These are phyloP conservation scores for Camptogramma bilineatum DNA, from an alignment of 2,888 invertebrate species.

Conservation along the genomic window DNA sequence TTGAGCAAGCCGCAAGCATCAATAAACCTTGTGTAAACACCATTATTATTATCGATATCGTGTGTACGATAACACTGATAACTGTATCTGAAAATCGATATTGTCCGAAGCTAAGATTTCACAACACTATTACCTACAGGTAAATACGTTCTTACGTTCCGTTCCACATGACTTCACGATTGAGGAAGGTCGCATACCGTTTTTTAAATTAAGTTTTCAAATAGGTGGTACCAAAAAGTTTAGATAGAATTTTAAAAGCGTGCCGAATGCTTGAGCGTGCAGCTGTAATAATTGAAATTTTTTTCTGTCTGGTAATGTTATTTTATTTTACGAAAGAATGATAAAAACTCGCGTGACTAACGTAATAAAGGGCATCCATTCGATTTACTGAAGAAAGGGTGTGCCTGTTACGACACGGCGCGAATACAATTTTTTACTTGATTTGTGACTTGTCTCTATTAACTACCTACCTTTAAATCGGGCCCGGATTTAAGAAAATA, in stretches of 20 bases:
- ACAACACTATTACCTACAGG: too few species aligned
- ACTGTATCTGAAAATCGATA: slow-evolving; percentile 38
- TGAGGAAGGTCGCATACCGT: background rate
- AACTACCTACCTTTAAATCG: too few species aligned
- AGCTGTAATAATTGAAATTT: slow-evolving; percentile 13
- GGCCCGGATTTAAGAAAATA: too few species aligned
- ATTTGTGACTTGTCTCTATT: slow-evolving; percentile 8
- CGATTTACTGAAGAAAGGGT: slow-evolving; percentile 32
- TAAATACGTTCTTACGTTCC: slow-evolving; percentile 28
- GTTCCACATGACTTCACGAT: slow-evolving; percentile 1
- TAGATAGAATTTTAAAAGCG: background rate
- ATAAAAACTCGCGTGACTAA: slow-evolving; percentile 46
- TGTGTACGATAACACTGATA: slow-evolving; percentile 17
- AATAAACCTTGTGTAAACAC: background rate
- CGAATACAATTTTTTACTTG: slow-evolving; percentile 25
- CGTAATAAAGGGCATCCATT: slow-evolving; percentile 38
- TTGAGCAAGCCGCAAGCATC: background rate
- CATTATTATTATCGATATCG: background rate
- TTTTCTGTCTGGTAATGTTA: slow-evolving; percentile 11
- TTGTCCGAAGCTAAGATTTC: slow-evolving; percentile 14
- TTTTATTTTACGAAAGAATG: slow-evolving; percentile 27
- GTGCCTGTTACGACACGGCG: slow-evolving; percentile 45
- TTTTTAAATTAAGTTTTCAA: background rate
- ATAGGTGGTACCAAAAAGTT: background rate
- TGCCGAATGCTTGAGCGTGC: slow-evolving; percentile 7